Evolutionary conservation across 64 coral and sea anemone species (phyloP), one percentile per base, ranked within the genome.

Genomic region (Platygyra sinensis): DNA sequence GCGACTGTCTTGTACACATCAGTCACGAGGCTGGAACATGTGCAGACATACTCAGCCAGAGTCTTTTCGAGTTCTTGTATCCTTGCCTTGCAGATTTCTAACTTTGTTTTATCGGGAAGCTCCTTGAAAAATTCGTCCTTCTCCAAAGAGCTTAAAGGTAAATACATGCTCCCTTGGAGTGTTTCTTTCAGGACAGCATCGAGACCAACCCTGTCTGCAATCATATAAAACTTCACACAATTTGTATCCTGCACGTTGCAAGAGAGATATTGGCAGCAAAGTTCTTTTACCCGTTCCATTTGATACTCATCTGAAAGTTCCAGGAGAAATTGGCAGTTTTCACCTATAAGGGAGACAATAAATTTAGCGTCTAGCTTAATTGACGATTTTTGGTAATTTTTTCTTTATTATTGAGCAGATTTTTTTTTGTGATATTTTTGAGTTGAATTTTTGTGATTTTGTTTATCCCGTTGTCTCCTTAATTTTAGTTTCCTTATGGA

Each of bases 271-370:
- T 92, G 73, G 36, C 54, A 65, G 62, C 90, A 92, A 17, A 92
- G 36, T 60, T 65, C 60, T 32, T 67, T 92, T 0, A 92, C 90
- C 61, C 73, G 59, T 9, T 77, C 74, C 74, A 92, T 92, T 30
- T 92, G 90, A 39, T 92, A 92, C 76, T 92, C 90, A 4, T 92
- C 90, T 19, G 90, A 73, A 50, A 92, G 55, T 75, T 79, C 82
- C 73, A 92, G 60, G 2, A 92, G 82, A 50, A 86, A 92, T 31
- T 86, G 72, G 46, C 63, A 92, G 73, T 92, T 92, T 30, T 87
- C 82, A 29, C 22, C 90, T 92, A 25, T 16, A 49, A 71, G 31
- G 36, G 38, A 72, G 5, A 46, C 42, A 46, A 2, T 46, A 46
- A 46, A 46, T 46, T 46, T 46, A 46, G 42, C 42, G 42, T 46